Conservation (phyloP, 2,113 vertebrate species). For the Misgurnus anguillicaudatus region DNA sequence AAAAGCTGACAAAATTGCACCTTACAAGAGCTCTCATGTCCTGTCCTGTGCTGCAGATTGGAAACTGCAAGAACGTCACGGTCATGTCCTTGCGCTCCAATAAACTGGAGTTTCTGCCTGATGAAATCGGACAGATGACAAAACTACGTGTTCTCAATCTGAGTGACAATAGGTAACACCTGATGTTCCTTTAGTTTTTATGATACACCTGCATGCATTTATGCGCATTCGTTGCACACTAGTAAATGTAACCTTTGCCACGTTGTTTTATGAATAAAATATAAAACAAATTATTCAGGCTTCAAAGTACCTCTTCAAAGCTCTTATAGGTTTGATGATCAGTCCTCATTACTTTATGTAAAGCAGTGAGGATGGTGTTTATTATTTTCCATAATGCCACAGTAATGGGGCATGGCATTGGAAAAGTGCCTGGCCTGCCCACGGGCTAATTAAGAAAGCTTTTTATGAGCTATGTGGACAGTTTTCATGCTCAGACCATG, state of each 20-base stretch:
- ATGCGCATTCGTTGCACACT: neutral
- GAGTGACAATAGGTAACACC: constrained; percentile 93
- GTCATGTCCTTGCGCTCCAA: constrained; percentile 98
- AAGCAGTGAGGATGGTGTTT: constrained; percentile 15
- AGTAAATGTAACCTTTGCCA: neutral
- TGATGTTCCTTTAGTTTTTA: constrained; percentile 11
- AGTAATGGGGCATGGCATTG: constrained; percentile 36
- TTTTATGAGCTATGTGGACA: constrained; percentile 45
- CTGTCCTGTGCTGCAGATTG: constrained; percentile 79
- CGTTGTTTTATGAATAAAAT: constrained; percentile 7
- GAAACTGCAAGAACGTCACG: constrained; percentile 95
- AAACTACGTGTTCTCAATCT: constrained; percentile 95
- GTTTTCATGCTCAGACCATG: constrained; percentile 36
- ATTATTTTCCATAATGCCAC: constrained; percentile 33
- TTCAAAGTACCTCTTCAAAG: neutral
- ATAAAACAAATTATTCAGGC: neutral
- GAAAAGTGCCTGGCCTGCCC: constrained; percentile 29
- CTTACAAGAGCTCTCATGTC: constrained; percentile 41
- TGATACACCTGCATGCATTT: constrained; percentile 10
- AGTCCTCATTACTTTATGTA: constrained; percentile 6
- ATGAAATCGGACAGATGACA: constrained; percentile 99
- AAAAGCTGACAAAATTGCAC: constrained; percentile 37
- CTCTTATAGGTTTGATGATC: neutral
- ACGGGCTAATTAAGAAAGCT: constrained; percentile 46
- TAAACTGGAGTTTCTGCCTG: constrained; percentile 96